Conservation (phyloP, 2,113 vertebrate genomes). For the Hylia prasina region DNA sequence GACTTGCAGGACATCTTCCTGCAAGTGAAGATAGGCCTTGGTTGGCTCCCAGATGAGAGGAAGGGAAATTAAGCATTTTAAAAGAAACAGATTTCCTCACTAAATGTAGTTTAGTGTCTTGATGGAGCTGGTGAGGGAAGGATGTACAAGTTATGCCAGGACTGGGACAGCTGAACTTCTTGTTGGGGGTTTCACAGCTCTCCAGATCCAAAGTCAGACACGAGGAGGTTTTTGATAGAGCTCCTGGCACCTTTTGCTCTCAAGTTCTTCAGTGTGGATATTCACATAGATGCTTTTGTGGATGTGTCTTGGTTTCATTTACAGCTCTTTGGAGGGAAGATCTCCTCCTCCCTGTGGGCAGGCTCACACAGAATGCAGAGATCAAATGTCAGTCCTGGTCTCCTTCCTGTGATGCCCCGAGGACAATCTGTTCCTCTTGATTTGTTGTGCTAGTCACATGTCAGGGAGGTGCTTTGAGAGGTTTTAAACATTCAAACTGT, state of each 20-base stretch:
- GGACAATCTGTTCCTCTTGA: neutral
- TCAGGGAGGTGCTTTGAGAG: neutral
- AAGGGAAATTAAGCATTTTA: neutral
- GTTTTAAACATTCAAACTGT: neutral
- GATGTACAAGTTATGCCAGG: neutral
- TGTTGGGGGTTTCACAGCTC: neutral
- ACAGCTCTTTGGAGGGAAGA: neutral
- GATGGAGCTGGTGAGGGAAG: neutral
- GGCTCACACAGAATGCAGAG: neutral
- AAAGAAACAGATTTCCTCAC: neutral
- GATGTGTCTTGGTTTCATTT: neutral
- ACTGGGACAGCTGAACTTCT: neutral
- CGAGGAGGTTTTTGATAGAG: neutral
- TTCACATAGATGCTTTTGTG: neutral
- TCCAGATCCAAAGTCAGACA: neutral
- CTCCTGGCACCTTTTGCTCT: neutral
- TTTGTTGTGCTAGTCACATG: neutral
- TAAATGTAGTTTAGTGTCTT: neutral
- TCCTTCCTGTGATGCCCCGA: neutral
- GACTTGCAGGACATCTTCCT: neutral
- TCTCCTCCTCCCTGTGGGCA: neutral
- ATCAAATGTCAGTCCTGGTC: rapidly evolving
- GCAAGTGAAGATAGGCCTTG: neutral
- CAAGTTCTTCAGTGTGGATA: neutral
- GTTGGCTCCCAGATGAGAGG: neutral